Evolutionary conservation across 2,888 invertebrate genomes (phyloP), one percentile per base, ranked within the genome.

Genomic region (Tetragonula carbonaria): DNA sequence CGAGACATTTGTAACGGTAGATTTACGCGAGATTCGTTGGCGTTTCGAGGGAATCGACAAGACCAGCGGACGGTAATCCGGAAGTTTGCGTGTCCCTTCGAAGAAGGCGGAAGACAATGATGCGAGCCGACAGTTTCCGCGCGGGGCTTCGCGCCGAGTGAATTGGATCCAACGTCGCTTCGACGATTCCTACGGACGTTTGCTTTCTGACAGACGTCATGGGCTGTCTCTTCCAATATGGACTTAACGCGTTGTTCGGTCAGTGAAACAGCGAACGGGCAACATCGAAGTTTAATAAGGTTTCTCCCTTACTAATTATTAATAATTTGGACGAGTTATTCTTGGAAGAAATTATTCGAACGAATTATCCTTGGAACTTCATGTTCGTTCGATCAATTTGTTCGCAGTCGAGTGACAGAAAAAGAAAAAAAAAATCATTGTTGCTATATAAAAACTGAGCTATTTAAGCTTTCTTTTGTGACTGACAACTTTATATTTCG

Each of bases 101-200:
- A 57, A 57, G 71, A 38, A 23, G 51, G 13, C 18, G 51, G 51
- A 51, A 57, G 75, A 80, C 70, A 78, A 75, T 72, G 66, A 80
- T 66, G 50, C 77, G 77, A 80, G 51, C 55, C 38, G 85, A 83
- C 85, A 83, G 78, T 70, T 86, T 78, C 68, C 65, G 67, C 74
- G 67, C 62, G 78, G 68, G 68, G 50, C 57, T 80, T 73, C 73
- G 55, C 57, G 51, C 53, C 33, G 45, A 75, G 59, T 74, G 84
- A 74, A 78, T 84, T 81, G 81, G 74, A 78, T 75, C 21, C 66
- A 33, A 57, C 59, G 66, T 78, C 70, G 76, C 65, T 74, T 65
- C 68, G 74, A 77, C 80, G 73, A 62, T 63, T 83, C 55, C 33
- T 59, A 62, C 23, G 68, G 76, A 80, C 68, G 71, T 76, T 73